Evolutionary conservation across 2,113 vertebrate genomes (phyloP), one percentile per base, ranked within the genome.

Genomic region (Barbus barbus): DNA sequence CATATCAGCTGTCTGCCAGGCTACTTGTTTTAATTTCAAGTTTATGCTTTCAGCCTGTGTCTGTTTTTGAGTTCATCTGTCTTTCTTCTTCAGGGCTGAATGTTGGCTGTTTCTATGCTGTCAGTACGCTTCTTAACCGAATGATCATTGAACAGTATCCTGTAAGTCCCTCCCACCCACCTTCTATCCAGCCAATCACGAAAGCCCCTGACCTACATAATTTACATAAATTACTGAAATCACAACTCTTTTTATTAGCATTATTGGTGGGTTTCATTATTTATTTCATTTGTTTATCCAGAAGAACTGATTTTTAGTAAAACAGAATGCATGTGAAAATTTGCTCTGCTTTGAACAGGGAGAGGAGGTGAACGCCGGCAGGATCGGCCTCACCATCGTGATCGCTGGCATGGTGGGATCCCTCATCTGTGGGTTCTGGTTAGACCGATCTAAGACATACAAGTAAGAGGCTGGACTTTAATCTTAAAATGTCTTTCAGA

Each of bases 401-500:
- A 90, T 98, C 3, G 92, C 97, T 0, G 97, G 98, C 46, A 98
- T 99, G 96, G 88, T 83, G 36, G 97, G 97, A 11, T 97, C 97
- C 5, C 91, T 99, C 83, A 93, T 99, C 89, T 96, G 97, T 24
- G 98, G 98, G 71, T 88, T 99, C 91, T 99, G 98, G 97, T 93
- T 99, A 91, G 98, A 99, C 91, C 96, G 90, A 92, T 96, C 96
- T 74, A 99, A 98, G 94, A 96, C 95, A 11, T 99, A 98, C 95
- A 99, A 97, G 97, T 99, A 95, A 96, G 95, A 85, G 26, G 8
- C 16, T 44, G 9, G 18, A 76, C 5, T 53, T 76, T 20, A 65
- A 65, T 77, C 51, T 77, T 12, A 3, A 78, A 78, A 60, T 24
- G 22, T 20, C 31, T 14, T 36, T 58, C 31, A 78, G 31, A 22